A percentile compares a stretch with the other conserved stretches of the same genome.
Evolutionary conservation across 2,888 invertebrate species (phyloP).

Genomic region (Caenorhabditis sinica): DNA sequence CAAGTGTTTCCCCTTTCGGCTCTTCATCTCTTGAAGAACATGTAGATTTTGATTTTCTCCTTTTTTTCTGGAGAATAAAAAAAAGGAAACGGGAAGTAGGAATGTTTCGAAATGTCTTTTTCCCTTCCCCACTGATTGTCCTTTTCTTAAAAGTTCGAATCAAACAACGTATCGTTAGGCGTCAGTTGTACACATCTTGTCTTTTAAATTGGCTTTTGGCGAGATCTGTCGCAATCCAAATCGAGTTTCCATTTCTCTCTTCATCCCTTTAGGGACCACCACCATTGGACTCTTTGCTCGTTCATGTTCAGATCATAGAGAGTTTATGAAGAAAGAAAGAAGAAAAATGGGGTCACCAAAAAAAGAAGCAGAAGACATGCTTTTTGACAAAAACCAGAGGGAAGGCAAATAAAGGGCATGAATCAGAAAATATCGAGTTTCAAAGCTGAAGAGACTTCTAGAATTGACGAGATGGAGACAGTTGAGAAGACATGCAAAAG

Average conservation of each 20-base stretch:
- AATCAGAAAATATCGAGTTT: constrained; percentile 58
- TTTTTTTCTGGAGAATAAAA: constrained; percentile 2
- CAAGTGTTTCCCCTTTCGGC: constrained; percentile 35
- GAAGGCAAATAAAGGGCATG: constrained; percentile 65
- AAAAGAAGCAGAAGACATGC: constrained; percentile 38
- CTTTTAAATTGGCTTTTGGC: constrained; percentile 60
- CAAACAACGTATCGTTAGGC: constrained; percentile 55
- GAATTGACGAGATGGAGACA: constrained; percentile 30
- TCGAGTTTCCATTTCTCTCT: constrained; percentile 38
- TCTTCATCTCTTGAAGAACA: constrained; percentile 18
- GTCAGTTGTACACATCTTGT: constrained; percentile 41
- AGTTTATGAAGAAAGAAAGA: constrained; percentile 38
- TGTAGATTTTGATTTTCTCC: background rate
- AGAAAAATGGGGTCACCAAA: constrained; percentile 10
- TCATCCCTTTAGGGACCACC: constrained; percentile 24
- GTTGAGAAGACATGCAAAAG: constrained; percentile 17
- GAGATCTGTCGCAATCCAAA: constrained; percentile 30
- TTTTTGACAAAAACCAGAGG: constrained; percentile 27
- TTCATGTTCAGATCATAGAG: constrained; percentile 53
- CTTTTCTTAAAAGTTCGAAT: constrained; percentile 35
- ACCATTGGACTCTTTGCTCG: background rate
- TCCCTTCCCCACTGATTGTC: constrained; percentile 19
- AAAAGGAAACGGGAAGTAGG: background rate
- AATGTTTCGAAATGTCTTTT: constrained; percentile 40
- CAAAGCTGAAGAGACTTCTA: constrained; percentile 6